phyloP scores from a whole-genome alignment of 2,113 vertebrate species.

The Sinocyclocheilus rhinocerous region DNA sequence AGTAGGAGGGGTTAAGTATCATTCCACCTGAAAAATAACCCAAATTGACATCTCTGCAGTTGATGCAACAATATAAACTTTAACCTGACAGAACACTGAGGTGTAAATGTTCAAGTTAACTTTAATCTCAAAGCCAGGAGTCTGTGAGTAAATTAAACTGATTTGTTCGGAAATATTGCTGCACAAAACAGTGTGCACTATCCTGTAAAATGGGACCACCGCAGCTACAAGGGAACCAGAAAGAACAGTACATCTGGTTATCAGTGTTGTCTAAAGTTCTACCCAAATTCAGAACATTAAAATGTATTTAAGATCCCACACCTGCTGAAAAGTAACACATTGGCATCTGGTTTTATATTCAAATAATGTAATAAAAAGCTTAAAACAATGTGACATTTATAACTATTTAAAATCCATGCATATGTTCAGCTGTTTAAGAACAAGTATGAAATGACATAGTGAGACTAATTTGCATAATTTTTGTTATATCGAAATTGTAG shows the following conservation, averaged over 20 bases:
- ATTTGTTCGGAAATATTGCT: constrained; percentile 7
- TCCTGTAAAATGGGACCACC: background rate
- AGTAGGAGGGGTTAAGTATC: constrained; percentile 94
- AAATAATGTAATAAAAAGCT: constrained; percentile 32
- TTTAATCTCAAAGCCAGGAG: background rate
- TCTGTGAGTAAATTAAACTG: background rate
- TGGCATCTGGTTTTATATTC: constrained; percentile 28
- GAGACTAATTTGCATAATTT: constrained; percentile 37
- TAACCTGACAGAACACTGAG: background rate
- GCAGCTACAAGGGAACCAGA: background rate
- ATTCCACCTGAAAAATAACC: constrained; percentile 84
- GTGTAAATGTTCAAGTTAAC: background rate
- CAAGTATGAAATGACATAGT: background rate
- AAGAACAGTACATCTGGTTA: background rate
- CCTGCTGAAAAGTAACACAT: constrained; percentile 6
- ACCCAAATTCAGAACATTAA: background rate
- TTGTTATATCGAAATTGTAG: background rate
- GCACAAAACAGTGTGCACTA: background rate
- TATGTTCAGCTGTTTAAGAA: background rate
- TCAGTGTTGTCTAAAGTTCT: background rate
- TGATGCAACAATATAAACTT: background rate
- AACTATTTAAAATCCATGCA: constrained; percentile 29
- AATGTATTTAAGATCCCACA: background rate
- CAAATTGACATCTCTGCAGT: background rate
- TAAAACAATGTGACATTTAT: constrained; percentile 51